These are phyloP conservation scores for Petrosia ficiformis DNA, from an alignment of 37 sponge, comb jelly and placozoan species.

Conservation along the genomic window DNA sequence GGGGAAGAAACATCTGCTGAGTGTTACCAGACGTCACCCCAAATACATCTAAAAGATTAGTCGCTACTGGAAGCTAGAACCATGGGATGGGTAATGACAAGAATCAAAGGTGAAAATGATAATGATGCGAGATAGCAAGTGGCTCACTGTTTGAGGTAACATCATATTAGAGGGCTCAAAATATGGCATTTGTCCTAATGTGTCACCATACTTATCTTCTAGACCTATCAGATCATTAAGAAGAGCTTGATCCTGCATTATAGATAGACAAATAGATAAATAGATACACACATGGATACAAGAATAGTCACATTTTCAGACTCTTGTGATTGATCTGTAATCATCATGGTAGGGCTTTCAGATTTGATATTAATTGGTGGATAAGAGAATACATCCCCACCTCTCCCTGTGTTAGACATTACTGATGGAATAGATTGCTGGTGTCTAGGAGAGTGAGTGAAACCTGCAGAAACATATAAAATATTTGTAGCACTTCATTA, in stretches of 20 bases:
- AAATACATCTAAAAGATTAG: slow-evolving; percentile 61
- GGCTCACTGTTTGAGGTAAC: slow-evolving; percentile 58
- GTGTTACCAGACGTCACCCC: slow-evolving; percentile 1
- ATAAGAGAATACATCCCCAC: slow-evolving; percentile 1
- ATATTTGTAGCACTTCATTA: too few relatives aligned
- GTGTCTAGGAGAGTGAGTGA: not conserved
- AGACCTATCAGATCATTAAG: slow-evolving; percentile 66
- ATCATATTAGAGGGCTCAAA: slow-evolving; percentile 35
- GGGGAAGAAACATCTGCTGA: slow-evolving; percentile 15
- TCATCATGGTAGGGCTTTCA: slow-evolving; percentile 62
- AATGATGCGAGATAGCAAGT: not conserved
- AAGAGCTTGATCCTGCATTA: slow-evolving; percentile 56
- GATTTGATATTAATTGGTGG: slow-evolving; percentile 18
- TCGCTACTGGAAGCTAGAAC: slow-evolving; percentile 52
- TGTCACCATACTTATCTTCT: slow-evolving; percentile 69
- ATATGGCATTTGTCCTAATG: slow-evolving; percentile 18
- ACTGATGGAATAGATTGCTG: not conserved
- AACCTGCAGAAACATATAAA: not conserved
- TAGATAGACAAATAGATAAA: not conserved
- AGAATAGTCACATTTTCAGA: slow-evolving; percentile 7
- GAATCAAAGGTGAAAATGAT: not conserved
- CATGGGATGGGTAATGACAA: not conserved
- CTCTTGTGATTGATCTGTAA: slow-evolving; percentile 30
- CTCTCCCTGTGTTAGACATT: not conserved
- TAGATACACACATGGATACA: not conserved